Percentiles rank a stretch among this genome's conserved stretches.
Evolutionary conservation across 1,140 invertebrate genomes (phyloP).

Genomic region (Melitaea cinxia): DNA sequence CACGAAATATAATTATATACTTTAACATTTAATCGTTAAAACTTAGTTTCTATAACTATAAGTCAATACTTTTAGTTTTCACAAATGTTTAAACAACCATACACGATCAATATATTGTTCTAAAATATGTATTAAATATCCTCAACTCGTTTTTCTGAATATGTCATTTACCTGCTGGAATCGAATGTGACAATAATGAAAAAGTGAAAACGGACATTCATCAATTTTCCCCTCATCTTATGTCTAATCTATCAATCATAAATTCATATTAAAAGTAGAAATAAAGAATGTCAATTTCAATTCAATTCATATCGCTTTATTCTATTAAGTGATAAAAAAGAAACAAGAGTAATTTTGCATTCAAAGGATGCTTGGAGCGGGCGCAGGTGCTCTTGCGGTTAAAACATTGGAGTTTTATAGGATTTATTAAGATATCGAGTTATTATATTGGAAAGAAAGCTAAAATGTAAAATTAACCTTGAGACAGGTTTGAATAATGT

Average conservation of each 20-base stretch:
- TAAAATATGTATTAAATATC: not conserved
- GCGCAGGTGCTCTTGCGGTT: conserved; percentile 73
- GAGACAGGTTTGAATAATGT: conserved; percentile 27
- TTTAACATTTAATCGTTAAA: no score
- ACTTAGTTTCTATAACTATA: no score
- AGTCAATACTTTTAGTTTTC: not conserved
- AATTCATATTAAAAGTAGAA: conserved; percentile 50
- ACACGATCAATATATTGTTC: not conserved
- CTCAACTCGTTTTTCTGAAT: conserved; percentile 26
- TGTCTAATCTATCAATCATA: conserved; percentile 38
- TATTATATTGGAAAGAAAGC: conserved; percentile 68
- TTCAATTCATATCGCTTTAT: conserved; percentile 66
- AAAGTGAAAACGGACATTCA: conserved; percentile 19
- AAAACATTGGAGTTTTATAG: conserved; percentile 79
- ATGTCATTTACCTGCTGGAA: conserved; percentile 33
- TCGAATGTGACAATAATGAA: conserved; percentile 27
- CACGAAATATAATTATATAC: no score
- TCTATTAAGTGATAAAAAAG: conserved; percentile 76
- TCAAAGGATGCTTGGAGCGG: conserved; percentile 69
- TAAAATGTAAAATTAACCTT: conserved; percentile 49
- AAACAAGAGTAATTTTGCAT: conserved; percentile 80
- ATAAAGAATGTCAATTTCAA: conserved; percentile 65
- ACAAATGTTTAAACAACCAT: not conserved
- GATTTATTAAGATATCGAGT: conserved; percentile 79
- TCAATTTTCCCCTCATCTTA: conserved; percentile 33